Conservation (phyloP, 2,888 invertebrate genomes). For the Scaptomyza caliginosa region DNA sequence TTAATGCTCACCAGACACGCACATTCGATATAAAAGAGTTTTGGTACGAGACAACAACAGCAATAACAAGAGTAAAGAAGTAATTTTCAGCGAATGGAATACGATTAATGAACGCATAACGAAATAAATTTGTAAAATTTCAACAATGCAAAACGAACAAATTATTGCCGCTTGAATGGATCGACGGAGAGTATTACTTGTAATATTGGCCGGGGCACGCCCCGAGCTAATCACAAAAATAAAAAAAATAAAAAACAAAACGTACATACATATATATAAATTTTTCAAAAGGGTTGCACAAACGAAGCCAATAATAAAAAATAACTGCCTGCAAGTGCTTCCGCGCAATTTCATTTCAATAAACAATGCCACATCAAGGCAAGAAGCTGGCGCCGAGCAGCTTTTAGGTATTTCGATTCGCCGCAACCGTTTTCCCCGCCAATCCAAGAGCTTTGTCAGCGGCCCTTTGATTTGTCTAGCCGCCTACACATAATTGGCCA, state of each 20-base stretch:
- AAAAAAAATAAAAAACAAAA: conserved; percentile 14
- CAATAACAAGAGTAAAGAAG: no score
- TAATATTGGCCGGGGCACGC: conserved; percentile 41
- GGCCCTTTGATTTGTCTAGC: conserved; percentile 51
- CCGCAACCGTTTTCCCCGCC: background rate
- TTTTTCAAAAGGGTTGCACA: conserved; percentile 65
- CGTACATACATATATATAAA: conserved; percentile 22
- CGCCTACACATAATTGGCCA: conserved; percentile 52
- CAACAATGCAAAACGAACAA: conserved; percentile 69
- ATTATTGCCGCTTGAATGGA: conserved; percentile 73
- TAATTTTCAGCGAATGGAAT: conserved; percentile 42
- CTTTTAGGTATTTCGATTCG: conserved; percentile 35
- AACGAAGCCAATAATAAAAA: conserved; percentile 73
- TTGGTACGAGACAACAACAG: conserved; percentile 7
- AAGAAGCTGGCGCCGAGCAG: conserved; percentile 48
- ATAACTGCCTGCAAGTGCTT: conserved; percentile 74
- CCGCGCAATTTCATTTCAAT: conserved; percentile 76
- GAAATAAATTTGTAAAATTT: conserved; percentile 72
- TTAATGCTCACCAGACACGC: conserved; percentile 71
- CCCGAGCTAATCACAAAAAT: conserved; percentile 48
- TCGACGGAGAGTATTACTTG: conserved; percentile 33
- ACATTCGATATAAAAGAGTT: conserved; percentile 9
- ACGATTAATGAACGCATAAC: conserved; percentile 53
- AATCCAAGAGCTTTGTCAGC: conserved; percentile 29
- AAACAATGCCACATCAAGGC: conserved; percentile 64